Base-by-base conservation (phyloP, 2,888 invertebrate species). In the Sinodicranocentrus sp. region DNA sequence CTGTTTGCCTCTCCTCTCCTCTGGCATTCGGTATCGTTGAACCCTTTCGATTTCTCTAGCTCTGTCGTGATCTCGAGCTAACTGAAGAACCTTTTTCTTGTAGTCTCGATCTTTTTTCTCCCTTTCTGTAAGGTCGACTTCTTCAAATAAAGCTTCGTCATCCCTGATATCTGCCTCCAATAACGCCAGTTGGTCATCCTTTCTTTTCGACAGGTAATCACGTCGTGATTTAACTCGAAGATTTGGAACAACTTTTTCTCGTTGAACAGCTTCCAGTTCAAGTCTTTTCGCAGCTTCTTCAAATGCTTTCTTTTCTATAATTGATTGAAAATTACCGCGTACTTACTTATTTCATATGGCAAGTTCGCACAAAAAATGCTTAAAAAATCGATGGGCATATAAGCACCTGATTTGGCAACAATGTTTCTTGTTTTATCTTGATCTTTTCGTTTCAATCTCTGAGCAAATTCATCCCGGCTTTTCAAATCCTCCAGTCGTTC, bases 31-130 rank as follows among this genome's bases (percentile, higher is more conserved):
- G 91, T 99, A 99, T 71, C 99, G 92, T 89, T 98, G 96, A 0
- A 97, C 94, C 90, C 95, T 95, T 91, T 98, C 98, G 83, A 98
- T 91, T 90, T 99, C 98, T 78, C 97, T 92, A 0, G 99, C 99
- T 90, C 94, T 94, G 90, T 98, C 97, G 94, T 99, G 98, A 90
- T 98, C 97, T 90, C 96, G 96, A 0, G 98, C 99, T 85, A 99
- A 92, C 89, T 94, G 93, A 19, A 99, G 91, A 61, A 99, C 92
- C 86, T 95, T 96, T 90, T 97, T 97, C 90, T 98, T 98, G 90
- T 98, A 96, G 82, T 95, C 94, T 43, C 97, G 92, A 87, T 98
- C 96, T 89, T 93, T 93, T 84, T 93, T 94, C 90, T 99, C 99
- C 84, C 94, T 92, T 89, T 95, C 94, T 1, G 98, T 97, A 87